Evolutionary conservation across 2,888 invertebrate genomes (phyloP).

Genomic region (Sminthurinus aureus): DNA sequence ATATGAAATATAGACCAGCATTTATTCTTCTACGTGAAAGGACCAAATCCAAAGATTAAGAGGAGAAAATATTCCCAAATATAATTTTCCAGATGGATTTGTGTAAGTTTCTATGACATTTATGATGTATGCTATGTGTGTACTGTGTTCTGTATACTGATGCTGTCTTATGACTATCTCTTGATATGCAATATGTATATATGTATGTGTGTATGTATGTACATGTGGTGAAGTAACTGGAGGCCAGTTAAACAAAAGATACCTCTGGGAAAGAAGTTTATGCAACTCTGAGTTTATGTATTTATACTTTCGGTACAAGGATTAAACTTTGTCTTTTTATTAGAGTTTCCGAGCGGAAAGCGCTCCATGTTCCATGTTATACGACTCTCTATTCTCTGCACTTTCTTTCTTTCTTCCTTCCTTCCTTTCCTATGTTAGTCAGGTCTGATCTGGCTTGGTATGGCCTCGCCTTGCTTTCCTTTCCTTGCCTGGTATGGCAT

Average conservation of each 20-base stretch:
- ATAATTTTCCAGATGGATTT: conserved; percentile 9
- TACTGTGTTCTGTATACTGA: neutral
- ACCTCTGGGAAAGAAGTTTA: conserved; percentile 27
- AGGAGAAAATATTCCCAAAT: neutral
- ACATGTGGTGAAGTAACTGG: neutral
- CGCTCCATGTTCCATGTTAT: neutral
- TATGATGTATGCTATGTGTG: no score
- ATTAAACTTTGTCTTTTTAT: conserved; percentile 15
- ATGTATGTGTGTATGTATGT: neutral
- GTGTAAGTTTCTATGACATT: no score
- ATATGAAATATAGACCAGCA: neutral
- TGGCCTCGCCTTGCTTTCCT: neutral
- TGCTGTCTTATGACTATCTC: no score
- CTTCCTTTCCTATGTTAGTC: no score
- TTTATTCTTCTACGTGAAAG: neutral
- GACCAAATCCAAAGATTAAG: neutral
- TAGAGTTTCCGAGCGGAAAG: conserved; percentile 17
- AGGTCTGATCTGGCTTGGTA: no score
- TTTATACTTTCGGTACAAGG: conserved; percentile 7
- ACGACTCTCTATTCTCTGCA: neutral
- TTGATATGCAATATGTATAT: neutral
- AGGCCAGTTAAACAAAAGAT: conserved; percentile 20
- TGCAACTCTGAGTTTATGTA: neutral
- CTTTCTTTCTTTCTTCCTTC: no score
- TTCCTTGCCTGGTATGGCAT: neutral